Evolutionary conservation across 2,888 invertebrate genomes (phyloP), one percentile per base, ranked within the genome.

Genomic region (Tinea pellionella): DNA sequence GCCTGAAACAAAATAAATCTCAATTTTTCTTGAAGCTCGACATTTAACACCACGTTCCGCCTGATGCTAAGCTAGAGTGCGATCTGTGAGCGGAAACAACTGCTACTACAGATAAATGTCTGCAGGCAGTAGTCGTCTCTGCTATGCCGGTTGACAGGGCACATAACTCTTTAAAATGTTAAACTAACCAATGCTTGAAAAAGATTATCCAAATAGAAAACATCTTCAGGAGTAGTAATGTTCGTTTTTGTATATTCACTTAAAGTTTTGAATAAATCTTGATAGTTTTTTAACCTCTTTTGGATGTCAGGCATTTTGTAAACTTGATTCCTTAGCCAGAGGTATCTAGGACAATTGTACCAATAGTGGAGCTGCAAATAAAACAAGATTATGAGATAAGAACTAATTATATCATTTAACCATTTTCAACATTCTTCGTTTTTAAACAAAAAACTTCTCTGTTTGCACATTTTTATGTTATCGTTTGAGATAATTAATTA

Each of bases 181-280:
- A 2, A 24, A 24, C 73, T 62, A 72, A 88, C 88, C 78, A 88
- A 71, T 42, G 88, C 75, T 69, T 88, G 88, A 62, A 85, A 82
- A 47, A 86, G 68, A 63, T 88, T 88, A 63, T 88, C 88, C 63
- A 88, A 70, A 63, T 64, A 84, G 65, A 88, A 88, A 1, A 85
- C 78, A 55, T 87, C 77, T 64, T 83, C 82, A 2, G 82, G 65
- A 47, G 69, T 78, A 0, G 80, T 80, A 55, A 87, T 79, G 55
- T 83, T 82, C 0, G 67, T 74, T 15, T 74, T 74, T n/a, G 83
- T 78, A 32, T 78, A 72, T 15, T 74, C 62, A 13, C 70, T 72
- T 19, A 88, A 64, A 2, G 67, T 71, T 37, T 68, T 64, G 32
- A 80, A 83, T 0, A 88, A 65, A 9, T 64, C 64, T 62, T 76